phyloP scores from a whole-genome alignment of 1,140 invertebrate species.

The Scaptomyza pallida region DNA sequence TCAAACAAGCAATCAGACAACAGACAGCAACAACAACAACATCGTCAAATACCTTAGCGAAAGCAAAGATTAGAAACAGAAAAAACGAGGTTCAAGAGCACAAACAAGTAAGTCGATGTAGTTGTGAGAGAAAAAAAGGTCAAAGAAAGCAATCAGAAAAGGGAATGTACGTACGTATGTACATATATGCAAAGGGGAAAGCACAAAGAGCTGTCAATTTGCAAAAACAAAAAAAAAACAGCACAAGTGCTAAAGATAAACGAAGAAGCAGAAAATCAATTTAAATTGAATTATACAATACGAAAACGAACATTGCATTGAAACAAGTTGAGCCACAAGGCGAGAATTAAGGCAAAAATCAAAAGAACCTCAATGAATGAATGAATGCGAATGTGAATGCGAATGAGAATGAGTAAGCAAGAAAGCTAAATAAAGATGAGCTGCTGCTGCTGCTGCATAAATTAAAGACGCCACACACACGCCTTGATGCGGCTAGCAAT shows the following conservation, averaged over 20 bases:
- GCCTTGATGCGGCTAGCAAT: slow-evolving; percentile 39
- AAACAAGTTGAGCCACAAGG: slow-evolving; percentile 63
- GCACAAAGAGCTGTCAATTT: slow-evolving; percentile 19
- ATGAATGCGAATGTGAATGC: slow-evolving; percentile 43
- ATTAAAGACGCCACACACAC: slow-evolving; percentile 54
- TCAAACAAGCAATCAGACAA: slow-evolving; percentile 1
- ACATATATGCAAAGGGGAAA: slow-evolving; percentile 11
- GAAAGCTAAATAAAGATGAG: slow-evolving; percentile 75
- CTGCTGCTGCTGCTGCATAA: slow-evolving; percentile 53
- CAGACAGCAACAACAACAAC: slow-evolving; percentile 1
- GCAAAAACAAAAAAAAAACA: slow-evolving; percentile 31
- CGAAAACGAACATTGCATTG: slow-evolving; percentile 44
- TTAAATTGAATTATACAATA: slow-evolving; percentile 77
- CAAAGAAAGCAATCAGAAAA: slow-evolving; percentile 37
- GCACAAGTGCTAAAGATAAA: slow-evolving; percentile 11
- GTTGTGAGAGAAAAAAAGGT: slow-evolving; percentile 35
- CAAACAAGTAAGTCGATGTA: slow-evolving; percentile 11
- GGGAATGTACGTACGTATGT: slow-evolving; percentile 21
- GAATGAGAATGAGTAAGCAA: slow-evolving; percentile 41
- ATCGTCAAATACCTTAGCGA: neutral
- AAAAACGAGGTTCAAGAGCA: slow-evolving; percentile 46
- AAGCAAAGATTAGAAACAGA: slow-evolving; percentile 33
- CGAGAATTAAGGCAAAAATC: slow-evolving; percentile 40
- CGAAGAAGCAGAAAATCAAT: slow-evolving; percentile 62
- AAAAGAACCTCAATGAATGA: slow-evolving; percentile 63